Percentiles rank a stretch among this genome's conserved stretches.
Conservation (phyloP, 2,888 invertebrate species). For the Anthophora plumipes region DNA sequence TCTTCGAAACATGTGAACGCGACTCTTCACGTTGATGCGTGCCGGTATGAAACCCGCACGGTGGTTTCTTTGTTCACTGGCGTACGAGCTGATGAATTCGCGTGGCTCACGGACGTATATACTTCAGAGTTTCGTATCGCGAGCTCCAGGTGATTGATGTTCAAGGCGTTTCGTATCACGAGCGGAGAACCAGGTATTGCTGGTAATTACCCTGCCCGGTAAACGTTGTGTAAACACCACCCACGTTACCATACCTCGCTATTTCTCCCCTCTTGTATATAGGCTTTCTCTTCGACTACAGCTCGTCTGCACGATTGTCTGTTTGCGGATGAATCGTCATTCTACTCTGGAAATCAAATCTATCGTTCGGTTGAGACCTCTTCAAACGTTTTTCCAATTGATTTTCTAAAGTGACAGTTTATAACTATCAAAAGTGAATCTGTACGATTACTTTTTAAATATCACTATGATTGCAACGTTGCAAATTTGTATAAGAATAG, state of each 20-base stretch:
- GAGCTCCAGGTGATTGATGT: slow-evolving; percentile 71
- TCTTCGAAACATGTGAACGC: background rate
- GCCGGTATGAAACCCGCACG: background rate
- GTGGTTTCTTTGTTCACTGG: background rate
- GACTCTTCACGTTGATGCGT: slow-evolving; percentile 3
- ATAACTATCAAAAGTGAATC: too few relatives aligned
- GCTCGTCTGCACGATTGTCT: background rate
- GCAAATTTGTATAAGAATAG: too few relatives aligned
- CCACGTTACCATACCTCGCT: slow-evolving; percentile 29
- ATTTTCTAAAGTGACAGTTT: too few relatives aligned
- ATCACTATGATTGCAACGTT: too few relatives aligned
- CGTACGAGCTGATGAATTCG: slow-evolving; percentile 42
- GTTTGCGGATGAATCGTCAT: background rate
- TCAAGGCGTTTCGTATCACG: slow-evolving; percentile 63
- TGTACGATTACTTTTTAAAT: too few relatives aligned
- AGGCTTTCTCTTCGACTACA: background rate
- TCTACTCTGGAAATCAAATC: background rate
- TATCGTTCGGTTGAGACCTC: too few relatives aligned
- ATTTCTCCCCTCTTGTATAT: background rate
- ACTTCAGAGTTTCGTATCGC: slow-evolving; percentile 65
- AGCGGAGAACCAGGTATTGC: slow-evolving; percentile 48
- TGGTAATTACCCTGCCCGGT: slow-evolving; percentile 68
- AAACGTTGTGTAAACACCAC: slow-evolving; percentile 71
- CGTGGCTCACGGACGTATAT: slow-evolving; percentile 66
- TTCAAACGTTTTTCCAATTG: too few relatives aligned